A percentile compares a stretch with the other conserved stretches of the same genome.
These are phyloP conservation scores for Scopus umbretta DNA, from an alignment of 2,113 vertebrate genomes.

Conservation along the genomic window DNA sequence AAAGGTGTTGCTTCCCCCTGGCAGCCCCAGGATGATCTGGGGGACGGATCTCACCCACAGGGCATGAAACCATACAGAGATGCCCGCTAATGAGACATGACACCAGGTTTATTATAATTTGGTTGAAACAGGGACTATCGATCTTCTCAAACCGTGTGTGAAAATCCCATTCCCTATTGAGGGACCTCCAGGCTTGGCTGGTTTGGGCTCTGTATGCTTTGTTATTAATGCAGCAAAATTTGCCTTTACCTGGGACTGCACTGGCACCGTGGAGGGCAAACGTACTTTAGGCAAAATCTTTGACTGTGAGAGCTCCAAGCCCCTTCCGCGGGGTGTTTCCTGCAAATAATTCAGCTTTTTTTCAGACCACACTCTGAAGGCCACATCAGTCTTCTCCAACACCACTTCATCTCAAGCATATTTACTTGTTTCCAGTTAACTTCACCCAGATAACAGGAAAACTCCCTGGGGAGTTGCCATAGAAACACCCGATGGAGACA, in stretches of 20 bases:
- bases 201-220: neutral
- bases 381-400: neutral
- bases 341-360: neutral
- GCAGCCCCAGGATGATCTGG: neutral
- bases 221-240: neutral
- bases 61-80: neutral
- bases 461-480: constrained; percentile 7
- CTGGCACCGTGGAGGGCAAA: neutral
- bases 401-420: constrained; percentile 1
- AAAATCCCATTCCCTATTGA: neutral
- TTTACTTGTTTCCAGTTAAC: constrained; percentile 50
- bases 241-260: neutral
- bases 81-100: neutral
- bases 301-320: neutral
- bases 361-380: neutral
- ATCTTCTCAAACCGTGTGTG: constrained; percentile 13
- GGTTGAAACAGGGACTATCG: neutral
- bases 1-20: neutral
- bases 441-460: constrained; percentile 34
- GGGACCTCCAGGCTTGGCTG: neutral
- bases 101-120: constrained; percentile 18
- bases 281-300: neutral
- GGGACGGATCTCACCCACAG: neutral
- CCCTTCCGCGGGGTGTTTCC: neutral
- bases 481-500: neutral